A percentile compares a stretch with the other conserved stretches of the same genome.
Evolutionary conservation across 2,797 vertebrate species (phyloP).

Genomic region (Coregonus sp.): DNA sequence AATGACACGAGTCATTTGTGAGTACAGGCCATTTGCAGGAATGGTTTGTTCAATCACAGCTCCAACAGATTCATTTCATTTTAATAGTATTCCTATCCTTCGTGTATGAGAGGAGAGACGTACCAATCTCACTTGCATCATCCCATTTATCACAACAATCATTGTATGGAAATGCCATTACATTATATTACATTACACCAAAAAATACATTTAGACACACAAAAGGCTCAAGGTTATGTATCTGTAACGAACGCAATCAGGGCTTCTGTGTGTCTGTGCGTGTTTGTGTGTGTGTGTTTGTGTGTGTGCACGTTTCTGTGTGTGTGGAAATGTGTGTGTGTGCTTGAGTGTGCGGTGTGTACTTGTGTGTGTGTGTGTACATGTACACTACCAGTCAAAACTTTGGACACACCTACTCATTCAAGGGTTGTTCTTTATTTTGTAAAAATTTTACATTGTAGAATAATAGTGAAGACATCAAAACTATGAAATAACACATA

Average conservation of each 20-base stretch:
- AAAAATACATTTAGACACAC: constrained; percentile 11
- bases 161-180: constrained; percentile 47
- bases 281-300: background rate
- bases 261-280: background rate
- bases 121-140: constrained; percentile 6
- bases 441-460: too few species aligned
- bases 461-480: too few species aligned
- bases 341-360: too few species aligned
- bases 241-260: constrained; percentile 37
- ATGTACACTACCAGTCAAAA: too few species aligned
- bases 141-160: constrained; percentile 43
- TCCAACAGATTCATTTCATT: background rate
- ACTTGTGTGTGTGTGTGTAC: too few species aligned
- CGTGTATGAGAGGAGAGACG: background rate
- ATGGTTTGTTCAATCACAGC: constrained; percentile 2
- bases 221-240: constrained; percentile 63
- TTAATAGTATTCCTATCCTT: background rate
- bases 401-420: too few species aligned
- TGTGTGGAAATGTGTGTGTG: too few species aligned
- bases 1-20: background rate
- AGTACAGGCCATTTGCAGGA: constrained; percentile 7
- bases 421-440: too few species aligned
- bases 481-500: too few species aligned
- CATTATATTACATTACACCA: constrained; percentile 34
- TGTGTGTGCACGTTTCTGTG: too few species aligned